Conservation (phyloP, 2,113 vertebrate genomes). For the Misgurnus anguillicaudatus region DNA sequence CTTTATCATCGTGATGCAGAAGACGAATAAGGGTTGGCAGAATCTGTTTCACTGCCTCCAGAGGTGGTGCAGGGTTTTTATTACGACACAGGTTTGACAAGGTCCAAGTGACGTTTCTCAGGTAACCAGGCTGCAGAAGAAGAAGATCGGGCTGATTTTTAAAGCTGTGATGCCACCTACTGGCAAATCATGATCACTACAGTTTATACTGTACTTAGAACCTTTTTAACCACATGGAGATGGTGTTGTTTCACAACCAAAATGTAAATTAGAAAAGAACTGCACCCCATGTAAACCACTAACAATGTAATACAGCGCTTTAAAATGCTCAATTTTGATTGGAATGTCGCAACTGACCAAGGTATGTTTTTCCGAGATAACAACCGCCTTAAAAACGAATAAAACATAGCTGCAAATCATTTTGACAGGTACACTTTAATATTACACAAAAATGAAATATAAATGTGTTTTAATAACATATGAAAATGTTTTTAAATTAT, state of each 20-base stretch:
- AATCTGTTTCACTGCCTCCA: constrained; percentile 85
- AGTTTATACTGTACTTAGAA: not conserved
- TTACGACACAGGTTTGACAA: constrained; percentile 98
- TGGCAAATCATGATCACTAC: not conserved
- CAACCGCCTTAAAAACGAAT: too few relatives aligned
- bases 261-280: not conserved
- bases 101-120: constrained; percentile 95
- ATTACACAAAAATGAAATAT: too few relatives aligned
- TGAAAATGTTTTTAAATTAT: too few relatives aligned
- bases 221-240: too few relatives aligned
- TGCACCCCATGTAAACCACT: not conserved
- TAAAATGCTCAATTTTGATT: too few relatives aligned
- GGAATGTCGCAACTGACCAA: too few relatives aligned
- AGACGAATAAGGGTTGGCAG: constrained; percentile 84
- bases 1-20: constrained; percentile 82
- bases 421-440: too few relatives aligned
- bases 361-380: too few relatives aligned
- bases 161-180: constrained; percentile 1
- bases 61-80: constrained; percentile 92
- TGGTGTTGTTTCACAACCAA: too few relatives aligned
- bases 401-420: too few relatives aligned
- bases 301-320: too few relatives aligned
- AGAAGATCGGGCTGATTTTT: not conserved
- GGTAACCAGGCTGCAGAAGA: constrained; percentile 79
- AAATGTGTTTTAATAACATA: too few relatives aligned